phyloP scores from a whole-genome alignment of 2,797 vertebrate species.

The Silurus aristotelis region DNA sequence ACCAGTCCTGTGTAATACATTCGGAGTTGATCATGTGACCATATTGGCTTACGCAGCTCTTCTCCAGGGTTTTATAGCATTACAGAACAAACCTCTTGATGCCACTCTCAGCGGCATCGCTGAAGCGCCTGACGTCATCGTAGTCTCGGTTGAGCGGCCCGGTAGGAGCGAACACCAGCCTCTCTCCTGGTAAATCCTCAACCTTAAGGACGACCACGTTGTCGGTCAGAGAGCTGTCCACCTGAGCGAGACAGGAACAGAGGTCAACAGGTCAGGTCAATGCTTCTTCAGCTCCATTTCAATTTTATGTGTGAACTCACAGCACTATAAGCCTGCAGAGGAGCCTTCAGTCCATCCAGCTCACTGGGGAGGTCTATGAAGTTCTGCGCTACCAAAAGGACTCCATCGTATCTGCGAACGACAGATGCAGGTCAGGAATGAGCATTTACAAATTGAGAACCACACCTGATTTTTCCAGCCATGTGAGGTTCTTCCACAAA shows the following conservation, averaged over 20 bases:
- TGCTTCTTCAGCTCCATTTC: background rate
- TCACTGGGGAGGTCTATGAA: conserved; percentile 66
- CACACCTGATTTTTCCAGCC: too few species aligned
- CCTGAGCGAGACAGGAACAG: conserved; percentile 56
- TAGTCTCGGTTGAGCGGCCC: conserved; percentile 81
- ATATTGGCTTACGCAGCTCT: background rate
- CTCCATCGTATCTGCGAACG: conserved; percentile 73
- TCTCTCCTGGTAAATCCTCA: conserved; percentile 73
- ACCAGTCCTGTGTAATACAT: background rate
- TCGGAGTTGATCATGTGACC: background rate
- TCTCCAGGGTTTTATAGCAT: background rate
- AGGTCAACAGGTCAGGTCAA: background rate
- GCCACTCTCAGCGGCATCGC: conserved; percentile 73
- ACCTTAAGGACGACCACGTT: conserved; percentile 76
- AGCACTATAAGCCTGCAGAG: conserved; percentile 74
- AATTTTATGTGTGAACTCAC: conserved; percentile 60
- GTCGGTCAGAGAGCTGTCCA: conserved; percentile 71
- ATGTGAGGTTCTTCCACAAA: too few species aligned
- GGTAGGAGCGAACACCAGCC: conserved; percentile 77
- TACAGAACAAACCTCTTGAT: conserved; percentile 70
- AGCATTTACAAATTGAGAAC: too few species aligned
- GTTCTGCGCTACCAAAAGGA: conserved; percentile 73
- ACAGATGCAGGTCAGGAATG: background rate
- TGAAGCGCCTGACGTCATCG: conserved; percentile 77
- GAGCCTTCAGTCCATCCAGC: conserved; percentile 69